Conservation (phyloP, 2,888 invertebrate species). For the Chrysolina haemoptera region DNA sequence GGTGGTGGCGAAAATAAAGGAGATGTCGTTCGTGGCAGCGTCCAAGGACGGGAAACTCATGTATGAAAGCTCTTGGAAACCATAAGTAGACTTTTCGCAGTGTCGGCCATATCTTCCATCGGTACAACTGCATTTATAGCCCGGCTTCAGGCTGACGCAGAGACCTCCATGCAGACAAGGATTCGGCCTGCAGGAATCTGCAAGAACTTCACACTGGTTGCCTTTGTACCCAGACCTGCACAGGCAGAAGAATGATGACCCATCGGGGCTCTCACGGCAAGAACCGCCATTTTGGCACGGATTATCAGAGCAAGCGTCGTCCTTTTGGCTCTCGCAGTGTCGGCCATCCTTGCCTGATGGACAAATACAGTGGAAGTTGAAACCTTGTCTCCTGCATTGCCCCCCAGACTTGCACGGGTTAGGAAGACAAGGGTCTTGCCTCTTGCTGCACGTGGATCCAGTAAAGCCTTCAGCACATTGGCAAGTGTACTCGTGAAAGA, state of each 20-base stretch:
- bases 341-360: conserved; percentile 85
- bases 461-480: conserved; percentile 89
- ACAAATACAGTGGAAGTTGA: conserved; percentile 88
- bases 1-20: conserved; percentile 91
- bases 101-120: conserved; percentile 91
- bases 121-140: conserved; percentile 88
- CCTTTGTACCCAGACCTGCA: conserved; percentile 94
- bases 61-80: conserved; percentile 91
- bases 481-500: conserved; percentile 85
- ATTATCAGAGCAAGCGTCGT: conserved; percentile 87
- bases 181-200: conserved; percentile 92
- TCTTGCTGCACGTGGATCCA: conserved; percentile 85
- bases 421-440: conserved; percentile 92
- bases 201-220: conserved; percentile 89
- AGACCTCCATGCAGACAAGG: conserved; percentile 93
- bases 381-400: conserved; percentile 87
- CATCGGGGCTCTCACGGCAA: conserved; percentile 90
- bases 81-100: conserved; percentile 92
- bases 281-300: conserved; percentile 94
- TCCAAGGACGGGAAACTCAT: conserved; percentile 91
- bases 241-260: conserved; percentile 91
- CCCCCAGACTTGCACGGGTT: conserved; percentile 91
- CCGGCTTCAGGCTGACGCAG: conserved; percentile 90
- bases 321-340: conserved; percentile 86
- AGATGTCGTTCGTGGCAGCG: conserved; percentile 91